Evolutionary conservation across 2,888 invertebrate species (phyloP).

Genomic region (Agrenia bidenticulata): DNA sequence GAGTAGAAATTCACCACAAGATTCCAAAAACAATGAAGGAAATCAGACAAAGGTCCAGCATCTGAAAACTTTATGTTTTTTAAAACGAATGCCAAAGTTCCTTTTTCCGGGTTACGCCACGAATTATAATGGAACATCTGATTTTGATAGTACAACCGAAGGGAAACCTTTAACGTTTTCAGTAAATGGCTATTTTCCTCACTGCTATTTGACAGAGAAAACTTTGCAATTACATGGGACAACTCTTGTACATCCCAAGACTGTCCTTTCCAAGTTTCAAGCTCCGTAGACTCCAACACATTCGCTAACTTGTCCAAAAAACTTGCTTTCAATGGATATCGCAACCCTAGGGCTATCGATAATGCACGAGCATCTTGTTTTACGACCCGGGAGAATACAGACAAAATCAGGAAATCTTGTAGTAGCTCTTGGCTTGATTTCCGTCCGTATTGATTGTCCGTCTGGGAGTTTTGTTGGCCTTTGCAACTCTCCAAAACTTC

Average conservation of each 20-base stretch:
- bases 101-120: constrained; percentile 16
- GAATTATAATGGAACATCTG: constrained; percentile 25
- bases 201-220: constrained; percentile 20
- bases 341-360: constrained; percentile 28
- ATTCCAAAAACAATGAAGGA: constrained; percentile 37
- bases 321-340: constrained; percentile 40
- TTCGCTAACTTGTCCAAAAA: constrained; percentile 58
- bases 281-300: constrained; percentile 62
- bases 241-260: constrained; percentile 43
- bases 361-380: constrained; percentile 36
- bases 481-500: constrained; percentile 32
- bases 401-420: constrained; percentile 41
- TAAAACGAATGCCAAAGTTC: constrained; percentile 36
- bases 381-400: constrained; percentile 35
- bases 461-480: constrained; percentile 32
- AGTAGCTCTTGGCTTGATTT: constrained; percentile 28
- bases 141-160: constrained; percentile 27
- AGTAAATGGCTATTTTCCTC: constrained; percentile 25
- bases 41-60: constrained; percentile 36
- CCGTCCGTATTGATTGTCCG: constrained; percentile 35
- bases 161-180: constrained; percentile 29
- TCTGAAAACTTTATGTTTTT: constrained; percentile 32
- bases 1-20: neutral
- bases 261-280: constrained; percentile 55
- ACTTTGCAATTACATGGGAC: constrained; percentile 43